A percentile compares a stretch with the other conserved stretches of the same genome.
These are phyloP conservation scores for Gracilinanus agilis DNA, from an alignment of 2,113 vertebrate species.

Conservation along the genomic window DNA sequence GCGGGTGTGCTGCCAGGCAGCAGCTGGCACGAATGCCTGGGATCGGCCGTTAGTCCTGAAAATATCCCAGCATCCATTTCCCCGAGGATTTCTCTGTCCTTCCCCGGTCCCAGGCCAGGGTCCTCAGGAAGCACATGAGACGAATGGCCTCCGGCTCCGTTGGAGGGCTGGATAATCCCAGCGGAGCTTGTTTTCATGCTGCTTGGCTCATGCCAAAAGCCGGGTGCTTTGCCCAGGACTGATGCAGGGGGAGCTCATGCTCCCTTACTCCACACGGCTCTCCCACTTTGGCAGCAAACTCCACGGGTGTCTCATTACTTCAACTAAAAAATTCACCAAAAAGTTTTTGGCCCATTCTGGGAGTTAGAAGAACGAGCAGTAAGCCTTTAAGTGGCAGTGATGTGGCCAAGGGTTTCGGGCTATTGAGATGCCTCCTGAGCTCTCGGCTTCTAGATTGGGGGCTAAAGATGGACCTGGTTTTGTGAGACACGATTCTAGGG, in stretches of 20 bases:
- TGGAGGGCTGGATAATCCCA: slow-evolving; percentile 12
- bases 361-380: neutral
- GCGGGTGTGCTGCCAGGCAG: neutral
- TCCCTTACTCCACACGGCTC: neutral
- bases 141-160: too few relatives aligned
- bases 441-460: neutral
- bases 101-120: too few relatives aligned
- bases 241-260: too few relatives aligned
- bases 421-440: neutral
- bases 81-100: neutral
- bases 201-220: neutral
- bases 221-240: neutral
- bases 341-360: neutral
- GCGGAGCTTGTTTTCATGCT: neutral
- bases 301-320: neutral
- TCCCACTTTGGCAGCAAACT: neutral
- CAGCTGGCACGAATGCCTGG: neutral
- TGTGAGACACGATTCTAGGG: neutral
- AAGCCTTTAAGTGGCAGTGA: neutral
- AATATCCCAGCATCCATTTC: neutral
- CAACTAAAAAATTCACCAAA: neutral
- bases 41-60: neutral
- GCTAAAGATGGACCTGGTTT: neutral
- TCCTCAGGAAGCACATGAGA: neutral
- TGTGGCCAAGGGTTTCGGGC: neutral